phyloP scores from a whole-genome alignment of 2,113 vertebrate genomes.

The Sinocyclocheilus anophthalmus region DNA sequence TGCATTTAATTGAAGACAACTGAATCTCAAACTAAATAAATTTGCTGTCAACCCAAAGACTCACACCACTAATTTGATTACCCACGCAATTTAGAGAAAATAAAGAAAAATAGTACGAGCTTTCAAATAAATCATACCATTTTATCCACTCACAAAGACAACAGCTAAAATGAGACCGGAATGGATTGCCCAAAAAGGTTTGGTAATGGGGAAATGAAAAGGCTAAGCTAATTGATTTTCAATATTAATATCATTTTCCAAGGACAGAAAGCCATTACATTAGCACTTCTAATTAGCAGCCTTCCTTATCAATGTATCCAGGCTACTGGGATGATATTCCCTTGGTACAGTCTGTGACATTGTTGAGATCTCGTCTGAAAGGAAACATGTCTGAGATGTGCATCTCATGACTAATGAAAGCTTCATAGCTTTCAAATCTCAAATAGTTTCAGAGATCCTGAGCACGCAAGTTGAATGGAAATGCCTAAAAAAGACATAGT shows the following conservation, averaged over 20 bases:
- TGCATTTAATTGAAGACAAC: background rate
- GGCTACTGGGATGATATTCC: background rate
- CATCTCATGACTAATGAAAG: background rate
- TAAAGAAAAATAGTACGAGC: background rate
- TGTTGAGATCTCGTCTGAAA: background rate
- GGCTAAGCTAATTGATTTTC: background rate
- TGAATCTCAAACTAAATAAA: background rate
- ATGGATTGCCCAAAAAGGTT: background rate
- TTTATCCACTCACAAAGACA: background rate
- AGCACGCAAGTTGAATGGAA: background rate
- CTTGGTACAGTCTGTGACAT: too few species aligned
- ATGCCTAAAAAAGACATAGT: background rate
- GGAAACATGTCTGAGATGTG: too few species aligned
- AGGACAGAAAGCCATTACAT: background rate
- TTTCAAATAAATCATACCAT: background rate
- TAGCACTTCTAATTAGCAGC: slow-evolving; percentile 1
- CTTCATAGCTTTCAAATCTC: background rate
- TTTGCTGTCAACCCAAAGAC: background rate
- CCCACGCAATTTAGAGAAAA: background rate
- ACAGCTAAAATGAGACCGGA: background rate
- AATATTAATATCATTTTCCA: background rate
- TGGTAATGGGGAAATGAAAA: background rate
- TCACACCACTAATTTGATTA: background rate
- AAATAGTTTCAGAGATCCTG: background rate
- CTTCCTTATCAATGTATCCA: background rate